phyloP scores from a whole-genome alignment of 2,113 vertebrate genomes.

The Tringa solitaria region DNA sequence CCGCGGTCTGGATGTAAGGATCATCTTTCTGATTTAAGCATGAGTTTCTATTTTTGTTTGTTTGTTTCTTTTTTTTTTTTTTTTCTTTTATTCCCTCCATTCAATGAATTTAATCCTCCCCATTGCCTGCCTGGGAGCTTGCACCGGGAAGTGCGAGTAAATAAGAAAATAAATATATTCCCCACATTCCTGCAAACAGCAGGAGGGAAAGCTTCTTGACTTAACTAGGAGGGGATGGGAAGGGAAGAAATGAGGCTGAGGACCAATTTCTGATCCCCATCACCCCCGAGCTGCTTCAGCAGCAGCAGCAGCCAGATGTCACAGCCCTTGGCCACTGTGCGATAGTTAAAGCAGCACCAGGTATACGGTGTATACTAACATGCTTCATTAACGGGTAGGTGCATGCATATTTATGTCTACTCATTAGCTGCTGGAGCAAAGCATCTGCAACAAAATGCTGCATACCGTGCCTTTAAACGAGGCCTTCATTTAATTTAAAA shows the following conservation, averaged over 20 bases:
- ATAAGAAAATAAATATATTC: neutral
- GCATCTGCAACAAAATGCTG: constrained; percentile 21
- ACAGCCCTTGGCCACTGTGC: neutral
- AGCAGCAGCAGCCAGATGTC: neutral
- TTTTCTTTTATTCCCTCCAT: neutral
- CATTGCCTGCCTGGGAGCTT: neutral
- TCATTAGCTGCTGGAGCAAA: constrained; percentile 58
- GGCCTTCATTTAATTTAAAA: neutral
- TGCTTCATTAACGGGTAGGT: constrained; percentile 45
- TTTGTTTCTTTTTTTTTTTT: too few relatives aligned
- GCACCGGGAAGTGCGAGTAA: neutral
- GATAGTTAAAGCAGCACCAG: neutral
- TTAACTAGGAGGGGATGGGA: constrained; percentile 6
- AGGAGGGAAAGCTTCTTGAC: neutral
- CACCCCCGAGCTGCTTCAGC: neutral
- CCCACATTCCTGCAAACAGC: rapidly evolving
- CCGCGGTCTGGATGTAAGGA: neutral
- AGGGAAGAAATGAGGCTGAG: neutral
- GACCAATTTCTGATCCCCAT: neutral
- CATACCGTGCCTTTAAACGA: neutral
- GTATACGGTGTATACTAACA: neutral
- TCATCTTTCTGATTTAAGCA: neutral
- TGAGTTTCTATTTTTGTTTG: neutral
- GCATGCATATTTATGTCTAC: constrained; percentile 60
- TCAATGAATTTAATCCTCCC: neutral